Conservation (phyloP, 2,113 vertebrate genomes). For the Azemiops feae region DNA sequence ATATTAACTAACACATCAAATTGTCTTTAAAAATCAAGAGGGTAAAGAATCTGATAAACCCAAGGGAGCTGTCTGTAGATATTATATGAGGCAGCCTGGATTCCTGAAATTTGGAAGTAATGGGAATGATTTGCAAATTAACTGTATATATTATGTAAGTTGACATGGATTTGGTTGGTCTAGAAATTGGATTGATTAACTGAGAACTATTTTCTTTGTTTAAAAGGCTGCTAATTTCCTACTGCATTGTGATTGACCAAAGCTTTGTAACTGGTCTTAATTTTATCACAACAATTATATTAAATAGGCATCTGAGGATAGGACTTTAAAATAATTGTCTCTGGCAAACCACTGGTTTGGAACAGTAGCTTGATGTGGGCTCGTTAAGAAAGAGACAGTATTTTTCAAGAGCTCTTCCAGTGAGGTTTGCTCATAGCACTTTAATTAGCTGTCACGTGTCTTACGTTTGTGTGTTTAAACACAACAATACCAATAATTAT, state of each 20-base stretch:
- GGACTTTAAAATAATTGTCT: slow-evolving; percentile 59
- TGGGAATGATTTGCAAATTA: not conserved
- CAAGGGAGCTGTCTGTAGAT: not conserved
- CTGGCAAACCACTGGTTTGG: slow-evolving; percentile 58
- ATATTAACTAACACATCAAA: not conserved
- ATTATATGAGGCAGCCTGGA: not conserved
- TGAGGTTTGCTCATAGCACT: slow-evolving; percentile 47
- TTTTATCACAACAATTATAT: slow-evolving; percentile 28
- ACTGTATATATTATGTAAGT: not conserved
- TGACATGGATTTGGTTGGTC: not conserved
- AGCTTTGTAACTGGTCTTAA: slow-evolving; percentile 44
- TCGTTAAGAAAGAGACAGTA: slow-evolving; percentile 18
- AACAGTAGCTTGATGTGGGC: slow-evolving; percentile 45
- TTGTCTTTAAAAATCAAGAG: not conserved
- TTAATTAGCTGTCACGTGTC: slow-evolving; percentile 42
- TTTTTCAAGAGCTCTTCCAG: not conserved
- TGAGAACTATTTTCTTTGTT: not conserved
- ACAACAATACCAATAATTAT: slow-evolving; percentile 45
- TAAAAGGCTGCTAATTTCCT: not conserved
- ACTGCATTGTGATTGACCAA: slow-evolving; percentile 9
- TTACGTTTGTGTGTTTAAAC: slow-evolving; percentile 28
- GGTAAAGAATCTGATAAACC: not conserved
- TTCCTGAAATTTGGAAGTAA: not conserved
- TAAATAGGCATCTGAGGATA: not conserved
- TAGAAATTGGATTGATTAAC: not conserved